Percentiles rank a stretch among this genome's conserved stretches.
These are phyloP conservation scores for Drosophila pseudoobscura DNA, from an alignment of 1,140 invertebrate species.

Conservation along the genomic window DNA sequence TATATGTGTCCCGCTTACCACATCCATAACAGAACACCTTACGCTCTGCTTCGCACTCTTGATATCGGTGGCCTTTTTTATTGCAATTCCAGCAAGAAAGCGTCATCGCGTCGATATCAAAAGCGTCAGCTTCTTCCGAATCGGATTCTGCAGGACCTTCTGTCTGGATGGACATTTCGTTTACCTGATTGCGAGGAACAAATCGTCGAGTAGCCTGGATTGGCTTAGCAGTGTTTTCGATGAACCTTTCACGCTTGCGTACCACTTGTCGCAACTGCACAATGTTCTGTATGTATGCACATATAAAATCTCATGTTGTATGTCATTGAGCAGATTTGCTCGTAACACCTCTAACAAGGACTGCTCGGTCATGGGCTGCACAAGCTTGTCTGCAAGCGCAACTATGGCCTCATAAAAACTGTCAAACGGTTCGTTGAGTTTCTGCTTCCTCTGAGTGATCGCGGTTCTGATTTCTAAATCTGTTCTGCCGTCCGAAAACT, in stretches of 20 bases:
- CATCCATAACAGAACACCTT: no score
- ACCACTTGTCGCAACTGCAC: conserved; percentile 2
- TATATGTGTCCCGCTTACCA: no score
- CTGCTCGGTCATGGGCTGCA: not conserved
- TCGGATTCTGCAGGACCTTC: no score
- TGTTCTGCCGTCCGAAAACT: conserved; percentile 16
- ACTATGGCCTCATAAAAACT: conserved; percentile 3
- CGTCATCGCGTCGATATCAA: no score
- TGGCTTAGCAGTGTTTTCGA: not conserved
- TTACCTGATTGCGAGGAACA: no score
- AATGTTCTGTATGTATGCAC: not conserved
- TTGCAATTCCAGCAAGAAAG: not conserved
- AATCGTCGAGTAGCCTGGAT: no score
- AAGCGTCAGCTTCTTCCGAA: no score
- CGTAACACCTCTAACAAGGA: conserved; percentile 6
- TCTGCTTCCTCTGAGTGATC: conserved; percentile 8
- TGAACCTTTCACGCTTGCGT: conserved; percentile 5
- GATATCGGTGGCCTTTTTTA: conserved; percentile 1
- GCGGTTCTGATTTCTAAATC: conserved; percentile 8
- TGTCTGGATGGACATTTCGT: no score
- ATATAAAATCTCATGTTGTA: conserved; percentile 1
- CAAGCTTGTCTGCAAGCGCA: conserved; percentile 2
- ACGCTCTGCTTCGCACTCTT: not conserved
- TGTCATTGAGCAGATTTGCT: not conserved
- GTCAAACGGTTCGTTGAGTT: conserved; percentile 5